phyloP scores from a whole-genome alignment of 1,140 invertebrate genomes.

The Procambarus clarkii region DNA sequence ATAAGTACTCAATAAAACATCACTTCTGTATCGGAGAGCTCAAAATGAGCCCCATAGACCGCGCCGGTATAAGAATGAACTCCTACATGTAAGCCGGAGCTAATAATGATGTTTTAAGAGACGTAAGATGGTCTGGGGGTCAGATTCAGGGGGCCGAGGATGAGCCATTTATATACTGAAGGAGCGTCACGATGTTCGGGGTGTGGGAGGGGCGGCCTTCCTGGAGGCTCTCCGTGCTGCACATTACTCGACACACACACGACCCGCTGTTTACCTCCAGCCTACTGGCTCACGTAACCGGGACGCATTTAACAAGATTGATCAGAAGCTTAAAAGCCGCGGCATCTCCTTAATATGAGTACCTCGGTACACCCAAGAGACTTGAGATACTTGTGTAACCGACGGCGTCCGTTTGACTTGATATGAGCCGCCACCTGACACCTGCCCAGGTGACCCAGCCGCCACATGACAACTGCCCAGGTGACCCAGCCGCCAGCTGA shows the following conservation, averaged over 20 bases:
- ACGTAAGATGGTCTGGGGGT: conserved; percentile 16
- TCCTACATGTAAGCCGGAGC: conserved; percentile 36
- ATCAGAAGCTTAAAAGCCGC: no score
- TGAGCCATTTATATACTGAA: conserved; percentile 45
- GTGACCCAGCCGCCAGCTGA: no score
- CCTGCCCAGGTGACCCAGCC: no score
- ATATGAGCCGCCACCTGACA: no score
- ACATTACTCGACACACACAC: no score
- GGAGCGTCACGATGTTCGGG: neutral
- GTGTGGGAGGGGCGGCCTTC: neutral
- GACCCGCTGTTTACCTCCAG: no score
- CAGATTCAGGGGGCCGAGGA: conserved; percentile 19
- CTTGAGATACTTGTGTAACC: neutral
- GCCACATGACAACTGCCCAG: no score
- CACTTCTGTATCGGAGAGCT: conserved; percentile 11
- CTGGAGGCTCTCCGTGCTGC: no score
- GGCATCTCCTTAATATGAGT: no score
- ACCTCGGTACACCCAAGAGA: neutral
- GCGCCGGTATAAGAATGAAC: conserved; percentile 13
- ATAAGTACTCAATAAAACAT: conserved; percentile 36
- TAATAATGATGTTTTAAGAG: conserved; percentile 61
- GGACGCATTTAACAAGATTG: no score
- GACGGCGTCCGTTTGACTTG: neutral
- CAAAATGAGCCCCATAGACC: conserved; percentile 37
- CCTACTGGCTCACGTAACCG: no score